Percentiles rank a stretch among this genome's conserved stretches.
Evolutionary conservation across 2,113 vertebrate genomes (phyloP).

Genomic region (Cepphus grylle): DNA sequence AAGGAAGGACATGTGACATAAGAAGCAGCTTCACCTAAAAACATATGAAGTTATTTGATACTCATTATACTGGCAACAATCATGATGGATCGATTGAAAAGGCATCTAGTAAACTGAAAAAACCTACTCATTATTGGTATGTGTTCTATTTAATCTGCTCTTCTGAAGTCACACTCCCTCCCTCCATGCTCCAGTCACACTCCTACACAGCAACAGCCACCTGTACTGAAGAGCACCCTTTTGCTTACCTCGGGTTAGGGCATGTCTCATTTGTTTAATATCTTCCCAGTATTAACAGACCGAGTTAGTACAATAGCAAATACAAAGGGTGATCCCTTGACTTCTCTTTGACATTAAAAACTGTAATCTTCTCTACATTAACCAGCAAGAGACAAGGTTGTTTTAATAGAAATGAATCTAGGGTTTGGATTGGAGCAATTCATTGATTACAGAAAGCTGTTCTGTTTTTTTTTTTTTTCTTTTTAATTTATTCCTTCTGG

Average conservation of each 20-base stretch:
- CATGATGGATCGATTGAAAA: background rate
- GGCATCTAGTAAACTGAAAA: background rate
- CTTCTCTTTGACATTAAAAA: background rate
- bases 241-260: background rate
- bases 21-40: background rate
- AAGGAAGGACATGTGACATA: background rate
- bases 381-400: background rate
- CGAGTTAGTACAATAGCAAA: background rate
- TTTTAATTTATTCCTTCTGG: background rate
- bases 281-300: background rate
- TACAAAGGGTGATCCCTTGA: background rate
- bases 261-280: background rate
- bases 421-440: background rate
- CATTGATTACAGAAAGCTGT: background rate
- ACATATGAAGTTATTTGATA: background rate
- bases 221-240: background rate
- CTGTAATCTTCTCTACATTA: background rate
- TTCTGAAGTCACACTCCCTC: background rate
- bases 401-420: background rate
- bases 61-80: background rate
- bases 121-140: background rate
- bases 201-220: background rate
- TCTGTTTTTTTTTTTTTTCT: rapidly evolving
- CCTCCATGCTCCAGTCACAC: background rate
- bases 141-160: background rate